These are phyloP conservation scores for Yasuhikotakia modesta DNA, from an alignment of 2,797 vertebrate species.

Conservation along the genomic window DNA sequence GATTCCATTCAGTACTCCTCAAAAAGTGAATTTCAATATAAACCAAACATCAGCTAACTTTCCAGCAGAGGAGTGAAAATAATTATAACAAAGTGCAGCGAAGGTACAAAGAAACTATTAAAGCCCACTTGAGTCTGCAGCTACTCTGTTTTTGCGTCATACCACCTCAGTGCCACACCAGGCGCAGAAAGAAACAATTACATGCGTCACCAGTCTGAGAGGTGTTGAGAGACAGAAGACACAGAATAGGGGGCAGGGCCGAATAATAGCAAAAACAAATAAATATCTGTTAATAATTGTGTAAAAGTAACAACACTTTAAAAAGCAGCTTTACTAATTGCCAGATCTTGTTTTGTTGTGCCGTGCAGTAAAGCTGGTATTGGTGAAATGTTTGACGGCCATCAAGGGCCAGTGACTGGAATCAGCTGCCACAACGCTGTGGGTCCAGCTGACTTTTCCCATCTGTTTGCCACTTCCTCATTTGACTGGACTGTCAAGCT, in stretches of 20 bases:
- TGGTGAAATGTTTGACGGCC: constrained; percentile 85
- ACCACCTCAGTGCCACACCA: not conserved
- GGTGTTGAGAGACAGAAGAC: constrained; percentile 2
- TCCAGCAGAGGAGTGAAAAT: not conserved
- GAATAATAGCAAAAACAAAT: not conserved
- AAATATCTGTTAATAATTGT: not conserved
- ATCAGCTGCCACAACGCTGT: constrained; percentile 89
- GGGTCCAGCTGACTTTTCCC: constrained; percentile 85
- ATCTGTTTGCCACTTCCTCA: constrained; percentile 87
- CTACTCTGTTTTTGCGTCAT: not conserved
- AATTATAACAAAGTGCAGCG: not conserved
- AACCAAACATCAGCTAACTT: too few species aligned
- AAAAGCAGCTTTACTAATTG: not conserved
- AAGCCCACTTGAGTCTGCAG: not conserved
- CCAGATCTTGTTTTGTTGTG: not conserved
- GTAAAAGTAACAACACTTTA: not conserved
- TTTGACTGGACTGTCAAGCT: constrained; percentile 91
- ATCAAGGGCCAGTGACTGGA: constrained; percentile 87
- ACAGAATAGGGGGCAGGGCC: not conserved
- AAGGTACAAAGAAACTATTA: too few species aligned
- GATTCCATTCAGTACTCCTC: too few species aligned
- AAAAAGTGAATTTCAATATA: too few species aligned
- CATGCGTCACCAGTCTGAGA: not conserved
- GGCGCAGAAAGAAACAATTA: not conserved
- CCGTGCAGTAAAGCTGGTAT: constrained; percentile 85